phyloP scores from a whole-genome alignment of 1,140 invertebrate species.

The Euwallacea fornicatus region DNA sequence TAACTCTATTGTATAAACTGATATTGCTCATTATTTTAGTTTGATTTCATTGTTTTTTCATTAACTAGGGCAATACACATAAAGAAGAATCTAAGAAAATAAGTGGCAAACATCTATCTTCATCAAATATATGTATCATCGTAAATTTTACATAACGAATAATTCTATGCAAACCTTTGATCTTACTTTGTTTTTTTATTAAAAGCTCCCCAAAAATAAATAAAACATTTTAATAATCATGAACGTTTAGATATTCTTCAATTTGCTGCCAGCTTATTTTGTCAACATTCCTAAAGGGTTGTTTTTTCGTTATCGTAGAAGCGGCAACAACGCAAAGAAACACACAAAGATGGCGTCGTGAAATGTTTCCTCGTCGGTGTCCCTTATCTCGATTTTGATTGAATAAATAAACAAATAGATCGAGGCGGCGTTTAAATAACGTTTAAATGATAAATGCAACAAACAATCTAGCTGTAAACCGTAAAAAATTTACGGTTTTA shows the following conservation, averaged over 20 bases:
- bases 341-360: conserved; percentile 35
- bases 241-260: not conserved
- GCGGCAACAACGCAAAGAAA: conserved; percentile 28
- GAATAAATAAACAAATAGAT: conserved; percentile 37
- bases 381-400: conserved; percentile 35
- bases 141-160: no score
- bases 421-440: conserved; percentile 15
- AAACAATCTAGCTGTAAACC: conserved; percentile 14
- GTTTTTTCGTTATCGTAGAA: not conserved
- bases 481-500: conserved; percentile 9
- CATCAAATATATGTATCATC: no score
- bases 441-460: conserved; percentile 30
- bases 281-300: conserved; percentile 17
- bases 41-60: no score
- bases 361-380: conserved; percentile 21
- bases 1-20: no score
- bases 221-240: no score
- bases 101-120: no score
- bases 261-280: conserved; percentile 8
- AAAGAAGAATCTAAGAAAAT: no score
- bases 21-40: no score
- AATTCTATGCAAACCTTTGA: no score
- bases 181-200: no score
- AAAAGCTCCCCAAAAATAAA: no score
- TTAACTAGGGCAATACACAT: no score